These are phyloP conservation scores for Frankliniella fusca DNA, from an alignment of 2,888 invertebrate genomes.

Conservation along the genomic window DNA sequence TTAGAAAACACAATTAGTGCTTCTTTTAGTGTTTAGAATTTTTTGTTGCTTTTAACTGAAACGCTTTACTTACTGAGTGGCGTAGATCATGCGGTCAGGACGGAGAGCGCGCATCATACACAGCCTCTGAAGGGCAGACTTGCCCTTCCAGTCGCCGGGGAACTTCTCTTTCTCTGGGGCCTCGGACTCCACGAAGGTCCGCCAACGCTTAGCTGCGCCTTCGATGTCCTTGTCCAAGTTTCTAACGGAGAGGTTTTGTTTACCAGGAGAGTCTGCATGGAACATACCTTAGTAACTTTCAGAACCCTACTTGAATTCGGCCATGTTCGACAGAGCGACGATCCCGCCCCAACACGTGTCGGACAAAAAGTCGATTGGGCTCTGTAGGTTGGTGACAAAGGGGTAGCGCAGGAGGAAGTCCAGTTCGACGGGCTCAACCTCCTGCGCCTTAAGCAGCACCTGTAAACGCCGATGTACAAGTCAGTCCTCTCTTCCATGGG, in stretches of 20 bases:
- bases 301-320: conserved; percentile 55
- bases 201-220: conserved; percentile 86
- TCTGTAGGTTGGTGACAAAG: conserved; percentile 64
- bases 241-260: conserved; percentile 47
- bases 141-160: conserved; percentile 95
- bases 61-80: conserved; percentile 57
- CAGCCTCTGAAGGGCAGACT: conserved; percentile 74
- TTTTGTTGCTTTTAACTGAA: too few relatives aligned
- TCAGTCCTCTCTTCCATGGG: too few relatives aligned
- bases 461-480: conserved; percentile 42
- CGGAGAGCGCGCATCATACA: conserved; percentile 90
- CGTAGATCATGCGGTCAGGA: conserved; percentile 93
- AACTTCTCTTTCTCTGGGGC: conserved; percentile 89
- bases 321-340: conserved; percentile 67
- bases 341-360: conserved; percentile 79
- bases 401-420: conserved; percentile 87
- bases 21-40: too few relatives aligned
- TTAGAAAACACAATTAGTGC: conserved; percentile 22
- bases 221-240: conserved; percentile 88
- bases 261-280: background rate
- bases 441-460: conserved; percentile 60
- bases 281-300: background rate
- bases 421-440: conserved; percentile 69
- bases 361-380: conserved; percentile 79
- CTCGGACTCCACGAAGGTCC: conserved; percentile 86